Conservation (phyloP, 2,797 vertebrate species). For the Amazona ochrocephala region DNA sequence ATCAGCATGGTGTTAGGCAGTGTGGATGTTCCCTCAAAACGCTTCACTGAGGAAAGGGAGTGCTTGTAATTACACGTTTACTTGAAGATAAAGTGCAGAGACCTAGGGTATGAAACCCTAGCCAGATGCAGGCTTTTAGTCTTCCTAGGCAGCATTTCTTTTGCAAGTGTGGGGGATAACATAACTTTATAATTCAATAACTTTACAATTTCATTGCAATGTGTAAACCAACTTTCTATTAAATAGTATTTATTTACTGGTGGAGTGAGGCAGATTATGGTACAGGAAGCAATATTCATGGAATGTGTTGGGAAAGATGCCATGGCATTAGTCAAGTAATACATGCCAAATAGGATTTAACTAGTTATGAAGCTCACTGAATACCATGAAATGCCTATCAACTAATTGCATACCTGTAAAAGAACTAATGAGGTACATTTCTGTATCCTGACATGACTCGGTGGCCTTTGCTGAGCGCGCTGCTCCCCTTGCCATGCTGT, state of each 20-base stretch:
- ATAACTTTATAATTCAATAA: not conserved
- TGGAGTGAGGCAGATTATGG: not conserved
- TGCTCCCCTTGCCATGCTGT: not conserved
- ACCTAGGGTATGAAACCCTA: not conserved
- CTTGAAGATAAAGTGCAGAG: not conserved
- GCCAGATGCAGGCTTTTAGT: not conserved
- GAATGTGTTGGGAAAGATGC: slow-evolving; percentile 17
- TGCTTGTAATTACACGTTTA: not conserved
- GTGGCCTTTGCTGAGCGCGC: not conserved
- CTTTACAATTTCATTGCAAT: not conserved
- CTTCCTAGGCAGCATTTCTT: not conserved
- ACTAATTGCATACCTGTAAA: not conserved
- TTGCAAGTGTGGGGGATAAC: not conserved
- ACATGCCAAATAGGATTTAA: not conserved
- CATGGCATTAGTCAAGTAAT: not conserved
- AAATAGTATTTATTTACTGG: not conserved
- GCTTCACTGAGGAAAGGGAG: not conserved
- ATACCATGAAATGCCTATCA: not conserved
- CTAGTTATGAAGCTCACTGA: not conserved
- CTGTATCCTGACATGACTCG: not conserved
- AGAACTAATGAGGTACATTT: not conserved
- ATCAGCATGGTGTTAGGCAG: rapidly evolving
- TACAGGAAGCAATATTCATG: slow-evolving; percentile 19
- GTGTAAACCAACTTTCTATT: not conserved
- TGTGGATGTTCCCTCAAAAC: not conserved